Conservation (phyloP, 2,888 invertebrate species). For the Syrphus vitripennis region DNA sequence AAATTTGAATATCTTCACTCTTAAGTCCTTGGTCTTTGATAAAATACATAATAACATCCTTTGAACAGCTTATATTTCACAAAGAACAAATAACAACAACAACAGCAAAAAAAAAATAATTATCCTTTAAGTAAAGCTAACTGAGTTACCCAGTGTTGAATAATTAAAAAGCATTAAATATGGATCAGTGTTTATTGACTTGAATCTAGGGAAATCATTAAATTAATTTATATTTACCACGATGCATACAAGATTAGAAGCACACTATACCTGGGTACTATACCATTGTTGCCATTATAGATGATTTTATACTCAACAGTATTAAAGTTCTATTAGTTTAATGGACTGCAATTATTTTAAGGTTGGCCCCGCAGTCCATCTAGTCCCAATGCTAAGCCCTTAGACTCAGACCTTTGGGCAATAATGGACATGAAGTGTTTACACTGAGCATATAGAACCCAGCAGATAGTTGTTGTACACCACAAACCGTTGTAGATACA, state of each 20-base stretch:
- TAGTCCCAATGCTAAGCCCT: background rate
- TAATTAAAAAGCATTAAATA: slow-evolving; percentile 16
- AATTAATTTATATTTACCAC: slow-evolving; percentile 19
- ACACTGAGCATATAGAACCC: background rate
- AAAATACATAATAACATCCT: background rate
- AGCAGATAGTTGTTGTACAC: slow-evolving; percentile 13
- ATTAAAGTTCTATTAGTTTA: slow-evolving; percentile 45
- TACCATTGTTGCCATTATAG: slow-evolving; percentile 24
- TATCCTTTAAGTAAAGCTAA: background rate
- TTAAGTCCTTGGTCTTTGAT: background rate
- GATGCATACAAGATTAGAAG: slow-evolving; percentile 1
- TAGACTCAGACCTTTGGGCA: background rate
- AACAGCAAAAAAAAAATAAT: background rate
- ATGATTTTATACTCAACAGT: slow-evolving; percentile 19
- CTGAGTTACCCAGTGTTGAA: background rate
- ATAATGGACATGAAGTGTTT: slow-evolving; percentile 2
- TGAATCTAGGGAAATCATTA: slow-evolving; percentile 25
- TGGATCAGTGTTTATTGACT: slow-evolving; percentile 32
- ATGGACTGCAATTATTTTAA: slow-evolving; percentile 40
- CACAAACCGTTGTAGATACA: background rate
- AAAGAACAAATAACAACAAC: background rate
- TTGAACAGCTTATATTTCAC: background rate
- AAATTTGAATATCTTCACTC: background rate
- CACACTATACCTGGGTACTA: background rate
- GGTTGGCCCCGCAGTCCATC: background rate